Base-by-base conservation (phyloP, 2,113 vertebrate species). In the Zosterops japonicus region DNA sequence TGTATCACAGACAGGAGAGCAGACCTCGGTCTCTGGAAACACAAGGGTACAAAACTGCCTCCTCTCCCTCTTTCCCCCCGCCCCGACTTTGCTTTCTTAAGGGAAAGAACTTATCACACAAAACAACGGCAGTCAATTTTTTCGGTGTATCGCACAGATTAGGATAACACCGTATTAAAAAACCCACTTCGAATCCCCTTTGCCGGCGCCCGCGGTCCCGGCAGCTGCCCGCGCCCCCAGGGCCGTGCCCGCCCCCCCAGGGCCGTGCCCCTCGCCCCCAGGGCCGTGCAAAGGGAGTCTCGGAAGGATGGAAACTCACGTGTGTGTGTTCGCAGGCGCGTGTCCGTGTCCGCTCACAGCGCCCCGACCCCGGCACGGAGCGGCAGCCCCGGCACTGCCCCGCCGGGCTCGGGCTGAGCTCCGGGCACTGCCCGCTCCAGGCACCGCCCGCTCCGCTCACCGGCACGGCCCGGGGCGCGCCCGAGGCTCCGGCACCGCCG, bases 251-350 rank as follows among this genome's bases (percentile, higher is more conserved):
- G 25, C 18, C 3, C 65, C 60, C 3, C 65, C 60, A 1, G 46
- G 35, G 50, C 74, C 2, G 2, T 13, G 9, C 1, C 23, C 36
- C 4, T 9, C 4, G 3, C 18, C 6, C 25, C n/a, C 78, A 1
- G 28, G 23, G 47, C 1, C 0, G 35, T 1, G 42, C 35, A 1
- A 29, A 7, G 2, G 4, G 8, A 22, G n/a, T 3, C 44, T 2
- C 28, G 3, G 1, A 7, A 0, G 2, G 0, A 9, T 0, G 31
- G 46, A 14, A n/a, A 21, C 57, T 49, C 67, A 4, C n/a, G 4
- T 0, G 9, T 0, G 0, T 3, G 2, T 2, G 11, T 28, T 5
- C 0, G 7, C 1, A 1, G 0, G 8, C 0, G 28, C 35, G 1
- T 1, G 2, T 4, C 6, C 78, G 5, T 8, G 61, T 0, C 2